Percentiles rank a stretch among this genome's conserved stretches.
phyloP scores from a whole-genome alignment of 2,888 invertebrate genomes.

The Pasiphila rectangulata region DNA sequence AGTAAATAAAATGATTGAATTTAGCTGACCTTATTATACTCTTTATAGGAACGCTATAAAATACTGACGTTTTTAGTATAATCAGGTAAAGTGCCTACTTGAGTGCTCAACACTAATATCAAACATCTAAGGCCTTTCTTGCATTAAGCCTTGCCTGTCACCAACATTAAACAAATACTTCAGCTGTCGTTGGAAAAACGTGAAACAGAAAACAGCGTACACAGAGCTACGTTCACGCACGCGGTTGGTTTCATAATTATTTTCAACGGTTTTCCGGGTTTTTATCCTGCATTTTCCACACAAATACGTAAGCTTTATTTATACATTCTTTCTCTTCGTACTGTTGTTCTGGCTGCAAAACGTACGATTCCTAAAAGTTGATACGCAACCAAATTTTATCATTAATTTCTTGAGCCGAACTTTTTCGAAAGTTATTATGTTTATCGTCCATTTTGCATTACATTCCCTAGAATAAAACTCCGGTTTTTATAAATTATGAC shows the following conservation, averaged over 20 bases:
- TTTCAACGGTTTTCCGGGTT: conserved; percentile 30
- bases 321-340: conserved; percentile 29
- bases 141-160: conserved; percentile 25
- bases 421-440: neutral
- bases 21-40: too few relatives aligned
- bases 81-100: neutral
- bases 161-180: conserved; percentile 21
- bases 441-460: neutral
- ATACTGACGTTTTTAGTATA: neutral
- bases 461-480: neutral
- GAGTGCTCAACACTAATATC: neutral
- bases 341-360: neutral
- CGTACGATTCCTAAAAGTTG: too few relatives aligned
- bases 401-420: neutral
- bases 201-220: conserved; percentile 26
- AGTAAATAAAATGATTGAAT: too few relatives aligned
- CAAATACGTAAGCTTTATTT: conserved; percentile 36
- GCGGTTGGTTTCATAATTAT: conserved; percentile 29
- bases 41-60: neutral
- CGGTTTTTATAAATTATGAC: too few relatives aligned
- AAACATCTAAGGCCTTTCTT: neutral
- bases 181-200: conserved; percentile 20
- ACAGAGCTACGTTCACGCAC: conserved; percentile 18
- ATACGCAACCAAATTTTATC: conserved; percentile 20
- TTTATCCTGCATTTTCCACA: conserved; percentile 31